Evolutionary conservation across 2,797 vertebrate species (phyloP).

Genomic region (Hemibagrus guttatus): DNA sequence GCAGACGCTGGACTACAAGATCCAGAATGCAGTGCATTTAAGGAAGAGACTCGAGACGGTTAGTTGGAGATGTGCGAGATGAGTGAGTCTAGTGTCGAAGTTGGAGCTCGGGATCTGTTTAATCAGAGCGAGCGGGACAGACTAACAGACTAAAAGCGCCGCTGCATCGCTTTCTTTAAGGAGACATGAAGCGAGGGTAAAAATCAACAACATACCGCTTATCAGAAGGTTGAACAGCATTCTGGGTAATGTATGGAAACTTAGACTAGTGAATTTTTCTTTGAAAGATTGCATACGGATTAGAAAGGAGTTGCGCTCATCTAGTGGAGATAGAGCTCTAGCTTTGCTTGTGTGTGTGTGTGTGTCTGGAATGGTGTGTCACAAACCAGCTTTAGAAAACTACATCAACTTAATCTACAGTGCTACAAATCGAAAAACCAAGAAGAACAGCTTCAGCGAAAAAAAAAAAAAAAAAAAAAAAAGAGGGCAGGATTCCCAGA

Average conservation of each 20-base stretch:
- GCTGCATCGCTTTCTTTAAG: background rate
- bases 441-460: background rate
- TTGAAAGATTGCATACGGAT: too few species aligned
- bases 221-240: background rate
- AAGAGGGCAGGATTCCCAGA: background rate
- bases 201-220: too few species aligned
- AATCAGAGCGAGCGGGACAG: background rate
- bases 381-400: constrained; percentile 52
- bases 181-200: too few species aligned
- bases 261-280: too few species aligned
- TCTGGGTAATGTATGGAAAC: background rate
- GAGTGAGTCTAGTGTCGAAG: background rate
- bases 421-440: background rate
- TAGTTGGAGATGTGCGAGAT: background rate
- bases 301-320: too few species aligned
- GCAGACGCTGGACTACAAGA: background rate
- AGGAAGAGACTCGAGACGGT: background rate
- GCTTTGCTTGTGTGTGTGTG: background rate
- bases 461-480: too few species aligned
- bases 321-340: constrained; percentile 22
- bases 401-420: background rate
- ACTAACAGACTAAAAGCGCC: background rate
- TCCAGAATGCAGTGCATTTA: background rate
- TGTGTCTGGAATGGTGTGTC: constrained; percentile 34
- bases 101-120: background rate